Conservation (phyloP, 2,888 invertebrate genomes). For the Laspeyria flexula region DNA sequence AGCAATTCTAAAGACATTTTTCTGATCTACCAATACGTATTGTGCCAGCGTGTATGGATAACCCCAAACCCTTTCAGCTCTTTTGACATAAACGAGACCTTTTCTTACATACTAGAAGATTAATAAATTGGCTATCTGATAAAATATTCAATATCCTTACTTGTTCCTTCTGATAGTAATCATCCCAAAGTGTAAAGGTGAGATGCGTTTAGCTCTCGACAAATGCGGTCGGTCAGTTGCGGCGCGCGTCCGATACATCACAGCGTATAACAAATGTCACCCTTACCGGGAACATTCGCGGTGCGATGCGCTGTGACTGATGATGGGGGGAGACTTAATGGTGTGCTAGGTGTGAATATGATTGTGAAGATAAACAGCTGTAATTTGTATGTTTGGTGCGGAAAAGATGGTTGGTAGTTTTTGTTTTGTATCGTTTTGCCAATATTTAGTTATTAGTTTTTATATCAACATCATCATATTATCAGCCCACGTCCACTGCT, state of each 20-base stretch:
- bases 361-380: not conserved
- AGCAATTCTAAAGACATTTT: too few species aligned
- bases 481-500: too few species aligned
- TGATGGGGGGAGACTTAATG: slow-evolving; percentile 29
- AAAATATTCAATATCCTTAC: not conserved
- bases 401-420: too few species aligned
- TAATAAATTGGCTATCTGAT: not conserved
- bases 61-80: too few species aligned
- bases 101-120: not conserved
- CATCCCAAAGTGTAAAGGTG: slow-evolving; percentile 36
- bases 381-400: too few species aligned
- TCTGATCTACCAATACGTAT: too few species aligned
- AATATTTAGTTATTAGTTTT: too few species aligned
- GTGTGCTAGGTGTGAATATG: slow-evolving; percentile 5
- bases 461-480: too few species aligned
- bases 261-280: slow-evolving; percentile 50
- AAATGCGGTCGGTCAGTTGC: slow-evolving; percentile 62
- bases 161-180: slow-evolving; percentile 10
- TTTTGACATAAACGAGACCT: too few species aligned
- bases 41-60: too few species aligned
- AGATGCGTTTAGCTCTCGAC: slow-evolving; percentile 54
- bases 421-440: too few species aligned
- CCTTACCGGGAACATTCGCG: slow-evolving; percentile 46
- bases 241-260: slow-evolving; percentile 59
- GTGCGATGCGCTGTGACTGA: slow-evolving; percentile 38